Base-by-base conservation (phyloP, 2,113 vertebrate species). In the Motacilla alba region DNA sequence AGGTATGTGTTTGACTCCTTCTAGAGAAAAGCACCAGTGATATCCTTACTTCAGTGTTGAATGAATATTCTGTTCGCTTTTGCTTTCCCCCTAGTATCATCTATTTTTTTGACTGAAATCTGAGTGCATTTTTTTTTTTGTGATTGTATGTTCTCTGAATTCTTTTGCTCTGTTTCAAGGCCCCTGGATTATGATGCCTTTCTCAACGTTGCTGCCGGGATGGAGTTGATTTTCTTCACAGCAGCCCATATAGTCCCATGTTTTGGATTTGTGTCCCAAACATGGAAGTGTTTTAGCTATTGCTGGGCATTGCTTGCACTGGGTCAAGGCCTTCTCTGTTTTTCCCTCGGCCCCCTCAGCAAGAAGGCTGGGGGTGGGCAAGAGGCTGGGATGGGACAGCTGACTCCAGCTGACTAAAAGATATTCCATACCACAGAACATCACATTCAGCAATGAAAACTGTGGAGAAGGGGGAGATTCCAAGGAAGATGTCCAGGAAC, bases 341-440 rank as follows among this genome's bases (percentile, higher is more conserved):
- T 31, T 33, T 55, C 73, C 23, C 30, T 49, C 31, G 52, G 47
- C 19, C 27, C 3, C 26, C 13, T 8, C 46, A 60, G 62, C 1
- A 1, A 22, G 23, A 17, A 28, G 33, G 17, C 53, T 50, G 43
- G 15, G 7, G 13, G 2, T 24, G 26, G 35, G 11, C 30, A 68
- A 76, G 33, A 76, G 43, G 4, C 13, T 77, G 50, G 41, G 14
- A 10, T 46, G n/a, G n/a, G 60, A 43, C 30, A 43, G 5, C 35
- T n/a, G 80, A 24, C 8, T 31, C 14, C 33, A 56, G 11, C 39
- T 16, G 69, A 27, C 24, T n/a, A 19, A 24, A 63, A 75, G 22
- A 11, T 53, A 35, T 50, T 75, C 37, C n/a, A 15, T 11, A 17
- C 27, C 21, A 14, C 0, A 15, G 13, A 80, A 55, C 0, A 0